Conservation (phyloP, 2,888 invertebrate species). For the Bhutanitis thaidina region DNA sequence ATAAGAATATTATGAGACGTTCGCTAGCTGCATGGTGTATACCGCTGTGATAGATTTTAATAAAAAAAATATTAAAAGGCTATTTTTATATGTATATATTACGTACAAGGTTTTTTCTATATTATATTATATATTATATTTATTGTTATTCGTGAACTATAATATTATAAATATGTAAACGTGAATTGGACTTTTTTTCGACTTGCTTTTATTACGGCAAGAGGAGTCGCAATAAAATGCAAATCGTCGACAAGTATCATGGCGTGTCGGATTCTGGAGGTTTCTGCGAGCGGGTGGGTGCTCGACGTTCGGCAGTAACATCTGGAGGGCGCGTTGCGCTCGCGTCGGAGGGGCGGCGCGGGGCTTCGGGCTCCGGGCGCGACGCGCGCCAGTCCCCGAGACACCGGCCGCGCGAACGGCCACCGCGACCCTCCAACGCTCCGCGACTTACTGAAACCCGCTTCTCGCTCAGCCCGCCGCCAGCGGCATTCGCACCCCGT, state of each 20-base stretch:
- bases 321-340: conserved; percentile 67
- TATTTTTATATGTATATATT: too few relatives aligned
- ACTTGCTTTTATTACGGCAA: neutral
- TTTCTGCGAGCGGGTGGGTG: conserved; percentile 39
- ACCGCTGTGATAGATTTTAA: too few relatives aligned
- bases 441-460: conserved; percentile 38
- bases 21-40: too few relatives aligned
- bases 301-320: conserved; percentile 31
- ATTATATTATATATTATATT: too few relatives aligned
- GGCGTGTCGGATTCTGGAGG: conserved; percentile 43
- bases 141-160: too few relatives aligned
- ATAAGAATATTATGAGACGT: too few relatives aligned
- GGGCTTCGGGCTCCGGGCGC: conserved; percentile 57
- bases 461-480: conserved; percentile 33
- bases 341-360: conserved; percentile 44
- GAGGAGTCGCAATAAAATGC: conserved; percentile 20
- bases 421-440: conserved; percentile 53
- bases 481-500: conserved; percentile 54
- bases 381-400: conserved; percentile 74
- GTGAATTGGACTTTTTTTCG: conserved; percentile 1
- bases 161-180: conserved; percentile 3
- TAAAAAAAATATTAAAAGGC: too few relatives aligned
- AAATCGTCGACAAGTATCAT: conserved; percentile 15
- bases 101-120: too few relatives aligned
- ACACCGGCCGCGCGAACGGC: conserved; percentile 78